A percentile compares a stretch with the other conserved stretches of the same genome.
Evolutionary conservation across 2,113 vertebrate species (phyloP).

Genomic region (Myxocyprinus asiaticus): DNA sequence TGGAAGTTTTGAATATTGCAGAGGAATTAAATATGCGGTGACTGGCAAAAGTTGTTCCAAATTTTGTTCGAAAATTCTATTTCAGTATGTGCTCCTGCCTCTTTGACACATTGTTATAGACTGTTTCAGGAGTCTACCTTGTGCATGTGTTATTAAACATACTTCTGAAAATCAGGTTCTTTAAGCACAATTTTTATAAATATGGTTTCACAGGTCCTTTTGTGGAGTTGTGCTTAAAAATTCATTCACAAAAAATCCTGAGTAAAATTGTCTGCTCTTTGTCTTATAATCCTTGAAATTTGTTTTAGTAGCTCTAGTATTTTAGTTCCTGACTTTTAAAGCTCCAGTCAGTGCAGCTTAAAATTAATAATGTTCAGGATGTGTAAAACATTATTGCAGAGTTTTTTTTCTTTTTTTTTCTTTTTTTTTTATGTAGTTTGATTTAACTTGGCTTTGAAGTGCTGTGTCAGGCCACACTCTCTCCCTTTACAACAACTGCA

Average conservation of each 20-base stretch:
- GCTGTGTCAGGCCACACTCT: conserved; percentile 10
- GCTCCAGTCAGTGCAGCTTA: not conserved
- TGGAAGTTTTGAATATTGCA: not conserved
- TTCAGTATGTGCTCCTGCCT: conserved; percentile 6
- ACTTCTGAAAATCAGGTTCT: conserved; percentile 46
- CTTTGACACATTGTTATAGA: conserved; percentile 16
- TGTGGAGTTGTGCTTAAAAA: conserved; percentile 38
- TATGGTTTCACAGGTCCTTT: conserved; percentile 46
- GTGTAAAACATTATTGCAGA: conserved; percentile 25
- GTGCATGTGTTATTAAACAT: conserved; percentile 39
- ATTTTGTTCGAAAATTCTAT: not conserved
- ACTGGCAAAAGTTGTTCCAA: too few relatives aligned
- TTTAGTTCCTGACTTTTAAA: conserved; percentile 31
- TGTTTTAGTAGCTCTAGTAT: conserved; percentile 9
- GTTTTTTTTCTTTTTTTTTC: not conserved
- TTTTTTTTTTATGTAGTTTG: conserved; percentile 22
- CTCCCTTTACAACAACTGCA: not conserved
- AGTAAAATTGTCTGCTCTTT: not conserved
- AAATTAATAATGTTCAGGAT: conserved; percentile 14
- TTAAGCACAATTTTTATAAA: conserved; percentile 36
- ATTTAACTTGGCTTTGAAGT: conserved; percentile 1
- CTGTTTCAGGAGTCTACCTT: conserved; percentile 35
- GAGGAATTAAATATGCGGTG: not conserved
- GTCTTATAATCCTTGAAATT: conserved; percentile 7
- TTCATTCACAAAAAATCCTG: not conserved